Base-by-base conservation (phyloP, 64 coral and sea anemone genomes). In the Orbicella faveolata region DNA sequence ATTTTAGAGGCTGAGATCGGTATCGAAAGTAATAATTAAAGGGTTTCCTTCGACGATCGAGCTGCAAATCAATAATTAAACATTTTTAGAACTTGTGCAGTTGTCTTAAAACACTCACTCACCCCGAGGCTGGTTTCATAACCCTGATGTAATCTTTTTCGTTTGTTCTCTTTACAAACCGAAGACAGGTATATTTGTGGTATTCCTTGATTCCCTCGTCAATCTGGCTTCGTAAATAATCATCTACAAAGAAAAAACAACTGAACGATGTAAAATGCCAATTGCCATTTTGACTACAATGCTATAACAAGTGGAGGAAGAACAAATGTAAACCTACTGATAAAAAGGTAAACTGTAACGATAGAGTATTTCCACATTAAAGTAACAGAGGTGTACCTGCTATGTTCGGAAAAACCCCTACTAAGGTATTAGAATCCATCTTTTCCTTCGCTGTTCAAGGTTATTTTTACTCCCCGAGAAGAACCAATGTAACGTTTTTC, bases 141-240 rank as follows among this genome's bases (percentile, higher is more conserved):
- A 96, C 77, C n/a, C 90, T 86, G 17, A 96, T 89, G 75, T 96
- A 96, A 65, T 96, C 89, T 67, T 35, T 79, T 75, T 96, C 86
- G 21, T 67, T 54, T 5, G 90, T 92, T n/a, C 90, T 92, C 41
- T 68, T 91, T 51, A 96, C 94, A 53, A 96, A 89, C 35, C 80
- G 80, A 1, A 96, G 80, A 76, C 94, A 96, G 1, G 94, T 96
- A 80, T 96, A 96, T 30, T 96, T 92, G 44, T 96, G 86, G 41
- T 92, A 96, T 79, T 96, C 90, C 26, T 35, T 75, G 33, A 96
- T 96, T 15, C 94, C 94, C 25, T 85, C 34, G 48, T 92, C 62
- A 6, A 96, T 92, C 36, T 96, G 94, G n/a, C n/a, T 18, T 61
- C 77, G 67, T 14, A 96, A 68, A 54, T 96, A 61, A 74, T 92